These are phyloP conservation scores for Pangasius larnaudii DNA, from an alignment of 2,797 vertebrate species.

Conservation along the genomic window DNA sequence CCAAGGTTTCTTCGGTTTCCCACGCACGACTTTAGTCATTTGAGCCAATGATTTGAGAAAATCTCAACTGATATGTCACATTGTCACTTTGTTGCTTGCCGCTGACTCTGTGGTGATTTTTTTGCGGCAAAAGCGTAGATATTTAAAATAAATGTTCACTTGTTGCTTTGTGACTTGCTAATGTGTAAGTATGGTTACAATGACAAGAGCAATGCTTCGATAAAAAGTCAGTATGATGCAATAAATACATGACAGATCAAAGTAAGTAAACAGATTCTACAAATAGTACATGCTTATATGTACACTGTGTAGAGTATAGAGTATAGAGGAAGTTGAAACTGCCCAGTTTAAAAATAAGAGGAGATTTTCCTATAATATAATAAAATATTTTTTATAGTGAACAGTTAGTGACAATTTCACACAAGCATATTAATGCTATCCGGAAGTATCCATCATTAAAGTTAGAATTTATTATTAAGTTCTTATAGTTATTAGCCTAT, in stretches of 20 bases:
- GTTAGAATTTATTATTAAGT: neutral
- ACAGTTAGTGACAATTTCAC: neutral
- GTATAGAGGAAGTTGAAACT: no score
- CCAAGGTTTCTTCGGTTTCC: neutral
- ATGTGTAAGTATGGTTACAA: neutral
- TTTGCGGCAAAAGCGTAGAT: neutral
- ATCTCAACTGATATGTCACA: neutral
- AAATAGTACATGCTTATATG: no score
- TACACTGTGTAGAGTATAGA: no score
- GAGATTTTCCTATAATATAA: no score
- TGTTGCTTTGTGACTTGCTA: neutral
- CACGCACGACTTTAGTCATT: neutral
- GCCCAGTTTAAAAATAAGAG: no score
- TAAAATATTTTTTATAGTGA: neutral
- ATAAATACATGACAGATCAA: neutral
- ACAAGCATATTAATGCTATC: neutral
- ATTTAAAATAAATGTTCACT: neutral
- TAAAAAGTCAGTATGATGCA: neutral
- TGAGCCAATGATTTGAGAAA: slow-evolving; percentile 1
- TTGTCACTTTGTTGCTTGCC: neutral
- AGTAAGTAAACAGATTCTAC: no score
- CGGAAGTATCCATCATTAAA: neutral
- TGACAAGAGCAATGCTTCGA: neutral
- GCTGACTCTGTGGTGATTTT: neutral
- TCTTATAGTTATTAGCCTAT: neutral